These are phyloP conservation scores for Sigmodon hispidus DNA, from an alignment of 2,113 vertebrate species.

Conservation along the genomic window DNA sequence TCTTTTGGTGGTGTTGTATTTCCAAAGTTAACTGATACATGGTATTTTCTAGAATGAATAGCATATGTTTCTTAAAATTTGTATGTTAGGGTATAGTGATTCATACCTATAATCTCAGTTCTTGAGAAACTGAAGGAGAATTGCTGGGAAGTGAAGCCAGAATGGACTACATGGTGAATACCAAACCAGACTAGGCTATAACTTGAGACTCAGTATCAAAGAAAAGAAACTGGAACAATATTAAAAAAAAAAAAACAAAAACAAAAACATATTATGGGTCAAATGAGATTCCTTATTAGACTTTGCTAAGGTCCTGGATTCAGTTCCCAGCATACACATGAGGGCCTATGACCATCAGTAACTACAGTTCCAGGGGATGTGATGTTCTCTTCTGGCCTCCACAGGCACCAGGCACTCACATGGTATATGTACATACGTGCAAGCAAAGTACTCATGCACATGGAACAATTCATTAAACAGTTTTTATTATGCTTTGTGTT, in stretches of 20 bases:
- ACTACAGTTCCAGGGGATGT: background rate
- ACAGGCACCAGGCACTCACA: too few relatives aligned
- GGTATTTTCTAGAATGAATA: background rate
- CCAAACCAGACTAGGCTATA: background rate
- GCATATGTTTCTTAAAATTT: conserved; percentile 15
- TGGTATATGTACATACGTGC: too few relatives aligned
- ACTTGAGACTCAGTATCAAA: background rate
- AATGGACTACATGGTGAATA: background rate
- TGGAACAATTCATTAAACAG: background rate
- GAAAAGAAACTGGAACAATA: background rate
- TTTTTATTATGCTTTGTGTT: conserved; percentile 9
- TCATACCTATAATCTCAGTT: background rate
- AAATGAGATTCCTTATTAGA: background rate
- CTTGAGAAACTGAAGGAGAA: background rate
- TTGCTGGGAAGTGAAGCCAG: background rate
- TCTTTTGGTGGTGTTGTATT: background rate
- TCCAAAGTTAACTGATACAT: background rate
- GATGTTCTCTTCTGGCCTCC: background rate
- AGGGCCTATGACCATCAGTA: too few relatives aligned
- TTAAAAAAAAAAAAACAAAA: background rate
- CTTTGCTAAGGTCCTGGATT: background rate
- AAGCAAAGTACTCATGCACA: background rate
- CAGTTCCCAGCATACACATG: background rate
- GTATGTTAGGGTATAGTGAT: background rate
- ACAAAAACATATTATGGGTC: background rate